These are phyloP conservation scores for Loxodonta africana DNA, from an alignment of 2,113 vertebrate species.

Conservation along the genomic window DNA sequence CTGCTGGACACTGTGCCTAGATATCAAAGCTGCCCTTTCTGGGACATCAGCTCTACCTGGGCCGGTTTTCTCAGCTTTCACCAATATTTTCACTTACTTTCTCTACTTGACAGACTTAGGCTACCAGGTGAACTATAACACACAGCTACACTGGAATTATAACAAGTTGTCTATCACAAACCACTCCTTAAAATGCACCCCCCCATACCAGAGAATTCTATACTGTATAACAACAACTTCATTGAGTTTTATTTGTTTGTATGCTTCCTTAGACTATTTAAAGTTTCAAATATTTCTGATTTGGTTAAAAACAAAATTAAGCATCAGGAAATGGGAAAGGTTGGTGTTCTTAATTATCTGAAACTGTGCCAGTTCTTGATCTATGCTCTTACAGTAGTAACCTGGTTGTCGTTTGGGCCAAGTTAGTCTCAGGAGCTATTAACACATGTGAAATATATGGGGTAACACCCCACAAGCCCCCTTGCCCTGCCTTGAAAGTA, in stretches of 20 bases:
- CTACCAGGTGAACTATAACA: neutral
- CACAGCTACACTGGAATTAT: neutral
- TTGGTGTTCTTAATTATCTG: neutral
- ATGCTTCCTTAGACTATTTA: neutral
- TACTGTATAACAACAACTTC: neutral
- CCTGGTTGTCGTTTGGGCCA: conserved; percentile 7
- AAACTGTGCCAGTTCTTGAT: neutral
- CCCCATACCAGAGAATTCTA: neutral
- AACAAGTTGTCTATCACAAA: neutral
- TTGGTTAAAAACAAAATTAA: conserved; percentile 60
- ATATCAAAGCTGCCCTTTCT: neutral
- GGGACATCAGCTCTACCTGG: neutral
- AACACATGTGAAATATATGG: conserved; percentile 46
- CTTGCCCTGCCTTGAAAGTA: neutral
- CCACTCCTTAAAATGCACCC: neutral
- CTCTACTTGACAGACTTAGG: neutral
- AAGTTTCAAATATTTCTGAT: conserved; percentile 28
- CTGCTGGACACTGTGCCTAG: neutral
- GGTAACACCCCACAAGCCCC: neutral
- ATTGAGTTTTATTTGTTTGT: neutral
- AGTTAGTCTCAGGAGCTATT: conserved; percentile 6
- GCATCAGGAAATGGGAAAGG: neutral
- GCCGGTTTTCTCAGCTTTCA: neutral
- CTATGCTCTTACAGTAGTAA: neutral
- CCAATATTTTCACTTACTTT: neutral